phyloP scores from a whole-genome alignment of 2,797 vertebrate genomes.

The Schizopygopsis pylzovi region DNA sequence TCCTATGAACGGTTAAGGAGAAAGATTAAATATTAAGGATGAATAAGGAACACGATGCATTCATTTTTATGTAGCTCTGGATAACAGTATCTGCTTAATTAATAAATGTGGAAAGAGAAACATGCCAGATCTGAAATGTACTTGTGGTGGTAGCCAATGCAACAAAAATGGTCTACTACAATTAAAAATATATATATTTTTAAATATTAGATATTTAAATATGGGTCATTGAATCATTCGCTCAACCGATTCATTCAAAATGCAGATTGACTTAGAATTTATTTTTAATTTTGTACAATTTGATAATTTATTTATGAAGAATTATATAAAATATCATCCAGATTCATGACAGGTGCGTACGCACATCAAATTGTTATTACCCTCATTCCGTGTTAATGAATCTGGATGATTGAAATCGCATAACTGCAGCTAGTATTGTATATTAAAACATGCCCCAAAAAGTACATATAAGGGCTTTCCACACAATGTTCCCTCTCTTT shows the following conservation, averaged over 20 bases:
- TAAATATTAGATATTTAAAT: background rate
- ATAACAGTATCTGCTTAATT: background rate
- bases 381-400: no score
- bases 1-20: conserved; percentile 71
- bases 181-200: background rate
- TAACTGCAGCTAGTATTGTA: no score
- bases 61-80: background rate
- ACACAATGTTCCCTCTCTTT: no score
- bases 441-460: no score
- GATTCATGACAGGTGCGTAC: background rate
- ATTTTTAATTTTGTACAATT: background rate
- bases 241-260: background rate
- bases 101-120: background rate
- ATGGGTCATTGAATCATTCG: background rate
- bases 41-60: background rate
- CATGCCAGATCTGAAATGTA: background rate
- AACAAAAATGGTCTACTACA: background rate
- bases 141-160: background rate
- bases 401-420: no score
- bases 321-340: background rate
- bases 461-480: no score
- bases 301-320: background rate
- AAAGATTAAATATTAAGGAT: background rate
- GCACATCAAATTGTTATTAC: background rate
- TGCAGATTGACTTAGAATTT: background rate